A percentile compares a stretch with the other conserved stretches of the same genome.
Conservation (phyloP, 2,113 vertebrate genomes). For the Lanius collurio region DNA sequence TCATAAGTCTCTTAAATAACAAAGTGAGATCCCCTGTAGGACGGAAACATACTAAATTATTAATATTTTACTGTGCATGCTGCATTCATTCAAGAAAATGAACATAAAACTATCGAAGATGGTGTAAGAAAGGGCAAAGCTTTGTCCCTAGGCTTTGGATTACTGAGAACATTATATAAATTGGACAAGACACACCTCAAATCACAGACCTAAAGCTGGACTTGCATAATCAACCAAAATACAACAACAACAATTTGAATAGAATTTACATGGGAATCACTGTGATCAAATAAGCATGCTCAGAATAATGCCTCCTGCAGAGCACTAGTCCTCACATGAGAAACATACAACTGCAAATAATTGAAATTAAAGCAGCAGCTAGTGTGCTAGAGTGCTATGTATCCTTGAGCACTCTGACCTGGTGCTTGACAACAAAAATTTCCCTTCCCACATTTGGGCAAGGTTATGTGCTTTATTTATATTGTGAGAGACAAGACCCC, state of each 20-base stretch:
- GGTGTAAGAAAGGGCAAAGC: not conserved
- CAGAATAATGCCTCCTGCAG: not conserved
- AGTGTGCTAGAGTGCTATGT: not conserved
- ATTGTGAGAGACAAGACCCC: constrained; percentile 1
- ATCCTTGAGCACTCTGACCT: not conserved
- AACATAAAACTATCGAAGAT: not conserved
- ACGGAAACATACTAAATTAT: not conserved
- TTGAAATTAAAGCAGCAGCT: not conserved
- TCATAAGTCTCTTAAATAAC: not conserved
- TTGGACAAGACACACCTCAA: not conserved
- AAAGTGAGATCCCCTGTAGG: not conserved
- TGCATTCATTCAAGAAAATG: not conserved
- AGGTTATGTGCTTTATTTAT: constrained; percentile 34
- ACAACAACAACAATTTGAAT: not conserved
- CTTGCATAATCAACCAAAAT: not conserved
- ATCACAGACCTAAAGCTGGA: not conserved
- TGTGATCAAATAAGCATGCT: not conserved
- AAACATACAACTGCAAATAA: not conserved
- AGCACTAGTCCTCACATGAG: not conserved
- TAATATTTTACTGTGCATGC: not conserved
- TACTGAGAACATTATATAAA: not conserved
- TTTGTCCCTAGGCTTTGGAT: not conserved
- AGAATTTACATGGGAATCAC: not conserved
- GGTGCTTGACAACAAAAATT: not conserved
- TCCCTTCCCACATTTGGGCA: not conserved